phyloP scores from a whole-genome alignment of 2,797 vertebrate species.

The Phaenicophaeus curvirostris region DNA sequence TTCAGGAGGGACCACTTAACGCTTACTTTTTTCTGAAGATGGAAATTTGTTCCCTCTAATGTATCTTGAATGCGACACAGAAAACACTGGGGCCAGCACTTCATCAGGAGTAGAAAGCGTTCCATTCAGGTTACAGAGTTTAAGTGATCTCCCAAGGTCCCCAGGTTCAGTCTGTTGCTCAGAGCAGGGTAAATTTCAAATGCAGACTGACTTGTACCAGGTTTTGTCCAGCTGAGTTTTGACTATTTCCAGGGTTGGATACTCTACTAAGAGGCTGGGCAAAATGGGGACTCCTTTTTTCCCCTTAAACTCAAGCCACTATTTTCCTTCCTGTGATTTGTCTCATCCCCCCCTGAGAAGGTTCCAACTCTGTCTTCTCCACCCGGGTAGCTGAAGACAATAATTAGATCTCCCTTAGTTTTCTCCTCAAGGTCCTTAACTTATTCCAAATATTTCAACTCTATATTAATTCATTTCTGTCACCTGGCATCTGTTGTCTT shows the following conservation, averaged over 20 bases:
- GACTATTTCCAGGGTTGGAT: background rate
- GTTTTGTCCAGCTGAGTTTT: background rate
- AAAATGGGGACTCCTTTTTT: background rate
- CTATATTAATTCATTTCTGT: background rate
- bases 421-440: fast-evolving
- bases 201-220: background rate
- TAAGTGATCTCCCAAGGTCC: no score
- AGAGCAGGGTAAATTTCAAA: background rate
- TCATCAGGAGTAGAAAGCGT: background rate
- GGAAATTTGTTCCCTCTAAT: background rate
- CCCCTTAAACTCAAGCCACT: background rate
- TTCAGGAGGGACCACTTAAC: background rate
- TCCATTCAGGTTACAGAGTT: background rate
- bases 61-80: background rate
- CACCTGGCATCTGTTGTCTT: background rate
- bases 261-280: background rate
- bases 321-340: background rate
- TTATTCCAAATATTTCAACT: background rate
- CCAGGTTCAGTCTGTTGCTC: background rate
- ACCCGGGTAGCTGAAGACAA: background rate
- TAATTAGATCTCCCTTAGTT: no score
- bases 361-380: fast-evolving
- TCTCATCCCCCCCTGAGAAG: background rate
- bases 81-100: background rate
- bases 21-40: background rate